Evolutionary conservation across 2,888 invertebrate species (phyloP).

Genomic region (Peribatodes rhomboidaria): DNA sequence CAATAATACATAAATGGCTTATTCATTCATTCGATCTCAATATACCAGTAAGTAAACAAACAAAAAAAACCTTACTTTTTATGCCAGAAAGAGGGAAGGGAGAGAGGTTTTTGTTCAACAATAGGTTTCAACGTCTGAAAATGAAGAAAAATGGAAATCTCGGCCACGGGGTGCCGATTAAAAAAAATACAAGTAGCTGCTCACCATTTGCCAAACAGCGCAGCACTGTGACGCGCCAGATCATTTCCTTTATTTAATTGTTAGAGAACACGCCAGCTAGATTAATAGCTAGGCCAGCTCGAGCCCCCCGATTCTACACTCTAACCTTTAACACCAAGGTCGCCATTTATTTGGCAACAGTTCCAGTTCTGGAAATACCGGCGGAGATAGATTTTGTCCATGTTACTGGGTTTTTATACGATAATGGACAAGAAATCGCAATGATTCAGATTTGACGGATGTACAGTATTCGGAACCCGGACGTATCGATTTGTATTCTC

Average conservation of each 20-base stretch:
- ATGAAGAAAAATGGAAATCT: too few relatives aligned
- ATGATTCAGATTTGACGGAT: constrained; percentile 18
- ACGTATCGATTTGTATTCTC: neutral
- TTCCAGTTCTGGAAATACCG: constrained; percentile 15
- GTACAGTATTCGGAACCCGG: constrained; percentile 9
- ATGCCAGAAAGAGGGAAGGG: too few relatives aligned
- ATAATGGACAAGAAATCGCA: constrained; percentile 15
- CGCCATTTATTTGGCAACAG: constrained; percentile 11
- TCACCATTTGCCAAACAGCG: constrained; percentile 26
- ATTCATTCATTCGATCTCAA: too few relatives aligned
- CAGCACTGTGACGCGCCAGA: constrained; percentile 28
- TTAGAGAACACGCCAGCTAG: constrained; percentile 40
- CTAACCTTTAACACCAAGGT: constrained; percentile 24
- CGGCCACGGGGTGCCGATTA: neutral
- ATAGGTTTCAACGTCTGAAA: too few relatives aligned
- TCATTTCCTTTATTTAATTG: constrained; percentile 43
- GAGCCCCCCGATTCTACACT: constrained; percentile 30
- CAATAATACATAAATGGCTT: too few relatives aligned
- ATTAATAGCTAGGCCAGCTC: constrained; percentile 28
- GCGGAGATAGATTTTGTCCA: constrained; percentile 17
- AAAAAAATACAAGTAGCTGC: constrained; percentile 15
- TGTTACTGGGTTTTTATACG: constrained; percentile 22
- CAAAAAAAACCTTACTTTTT: too few relatives aligned
- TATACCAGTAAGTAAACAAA: too few relatives aligned
- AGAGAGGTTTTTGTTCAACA: too few relatives aligned